Conservation (phyloP, 2,888 invertebrate species). For the Cheilosia vulpina region DNA sequence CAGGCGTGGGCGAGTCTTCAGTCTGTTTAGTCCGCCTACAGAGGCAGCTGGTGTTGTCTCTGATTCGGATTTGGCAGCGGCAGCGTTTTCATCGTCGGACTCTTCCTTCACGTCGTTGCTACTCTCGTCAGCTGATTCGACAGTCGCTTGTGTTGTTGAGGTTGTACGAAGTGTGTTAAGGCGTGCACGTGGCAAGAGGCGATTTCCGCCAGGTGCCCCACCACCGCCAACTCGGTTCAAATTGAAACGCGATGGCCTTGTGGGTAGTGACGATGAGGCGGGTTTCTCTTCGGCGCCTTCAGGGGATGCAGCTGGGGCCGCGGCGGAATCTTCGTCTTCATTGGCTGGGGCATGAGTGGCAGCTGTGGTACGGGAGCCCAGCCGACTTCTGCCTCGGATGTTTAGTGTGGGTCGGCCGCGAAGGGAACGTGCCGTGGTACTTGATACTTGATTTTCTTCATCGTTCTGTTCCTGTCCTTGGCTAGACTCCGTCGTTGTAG, state of each 20-base stretch:
- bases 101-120: constrained; percentile 80
- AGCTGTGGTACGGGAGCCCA: constrained; percentile 75
- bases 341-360: constrained; percentile 80
- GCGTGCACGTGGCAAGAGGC: constrained; percentile 81
- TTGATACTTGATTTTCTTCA: constrained; percentile 77
- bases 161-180: constrained; percentile 76
- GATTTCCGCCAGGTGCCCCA: constrained; percentile 76
- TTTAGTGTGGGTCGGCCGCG: constrained; percentile 81
- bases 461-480: constrained; percentile 70
- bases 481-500: constrained; percentile 76
- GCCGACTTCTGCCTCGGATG: constrained; percentile 81
- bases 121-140: constrained; percentile 79
- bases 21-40: constrained; percentile 80
- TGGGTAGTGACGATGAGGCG: constrained; percentile 74
- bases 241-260: constrained; percentile 82
- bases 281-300: constrained; percentile 78
- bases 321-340: constrained; percentile 56
- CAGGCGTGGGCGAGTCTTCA: constrained; percentile 82
- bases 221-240: constrained; percentile 79
- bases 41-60: constrained; percentile 72
- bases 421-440: constrained; percentile 80
- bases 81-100: constrained; percentile 70
- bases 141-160: constrained; percentile 78
- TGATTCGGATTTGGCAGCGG: constrained; percentile 71
- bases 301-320: constrained; percentile 74